Base-by-base conservation (phyloP, 2,113 vertebrate genomes). In the Engystomops pustulosus region DNA sequence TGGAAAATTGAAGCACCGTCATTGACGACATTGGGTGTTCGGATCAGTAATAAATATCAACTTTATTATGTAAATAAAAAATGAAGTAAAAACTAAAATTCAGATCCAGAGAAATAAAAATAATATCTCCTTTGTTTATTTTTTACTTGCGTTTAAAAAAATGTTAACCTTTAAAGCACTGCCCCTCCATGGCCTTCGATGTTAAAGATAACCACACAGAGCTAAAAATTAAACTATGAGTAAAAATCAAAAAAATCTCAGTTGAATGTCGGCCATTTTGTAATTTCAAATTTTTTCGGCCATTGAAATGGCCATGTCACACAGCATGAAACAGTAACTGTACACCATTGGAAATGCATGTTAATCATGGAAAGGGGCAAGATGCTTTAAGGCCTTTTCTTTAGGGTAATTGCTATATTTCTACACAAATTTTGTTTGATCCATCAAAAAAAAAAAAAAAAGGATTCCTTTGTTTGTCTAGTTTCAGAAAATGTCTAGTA, bases 401-500 rank as follows among this genome's bases (percentile, higher is more conserved):
- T 20, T 44, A 51, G 83, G 34, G 45, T 70, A 34, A 79, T 25
- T 81, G 49, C 68, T 55, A 30, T 70, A 69, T 79, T 79, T 78
- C 47, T 67, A 68, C 62, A 58, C 60, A 58, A 62, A 83, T 76
- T 83, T 83, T 51, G 81, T 65, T 76, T 62, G 70, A 83, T 83
- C 81, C 70, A 49, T 60, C 51, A 78, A 41, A 41, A 41, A 41
- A 41, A 41, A 41, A 41, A 41, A 53, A 67, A 67, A 76, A 82
- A 82, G 80, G 83, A 85, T 85, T 70, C 83, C 83, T 85, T 70
- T 85, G 83, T 85, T 69, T 85, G 83, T 85, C 75, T 70, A 58
- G 83, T 85, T 85, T 85, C 83, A 85, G 83, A 85, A 85, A 85
- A 85, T 85, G 83, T 85, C 83, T 85, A 85, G 83, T 85, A 79